phyloP scores from a whole-genome alignment of 1,140 invertebrate genomes.

The Leptoteleia sp. region DNA sequence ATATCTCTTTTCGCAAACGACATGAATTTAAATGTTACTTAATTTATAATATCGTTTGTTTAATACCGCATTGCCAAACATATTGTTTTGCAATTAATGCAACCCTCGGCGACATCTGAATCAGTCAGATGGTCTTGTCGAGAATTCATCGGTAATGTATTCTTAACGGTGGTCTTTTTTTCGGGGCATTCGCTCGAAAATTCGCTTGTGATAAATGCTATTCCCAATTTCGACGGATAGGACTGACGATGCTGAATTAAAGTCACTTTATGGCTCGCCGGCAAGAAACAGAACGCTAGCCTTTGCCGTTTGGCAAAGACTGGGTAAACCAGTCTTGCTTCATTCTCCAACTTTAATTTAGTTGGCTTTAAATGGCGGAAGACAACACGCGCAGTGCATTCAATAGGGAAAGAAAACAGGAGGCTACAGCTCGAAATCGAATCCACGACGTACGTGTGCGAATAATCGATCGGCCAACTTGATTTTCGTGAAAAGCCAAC shows the following conservation, averaged over 20 bases:
- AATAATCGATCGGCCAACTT: slow-evolving; percentile 42
- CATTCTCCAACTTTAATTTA: slow-evolving; percentile 67
- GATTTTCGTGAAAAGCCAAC: slow-evolving; percentile 43
- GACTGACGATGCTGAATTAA: slow-evolving; percentile 62
- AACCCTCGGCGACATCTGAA: too few relatives aligned
- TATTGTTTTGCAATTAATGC: too few relatives aligned
- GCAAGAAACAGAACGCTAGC: slow-evolving; percentile 62
- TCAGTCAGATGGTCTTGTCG: neutral
- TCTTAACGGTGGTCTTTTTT: neutral
- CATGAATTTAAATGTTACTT: too few relatives aligned
- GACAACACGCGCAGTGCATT: slow-evolving; percentile 62
- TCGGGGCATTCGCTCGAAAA: neutral
- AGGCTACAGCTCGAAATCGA: slow-evolving; percentile 43
- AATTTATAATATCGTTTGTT: too few relatives aligned
- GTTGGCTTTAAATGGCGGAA: slow-evolving; percentile 67
- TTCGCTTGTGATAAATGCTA: slow-evolving; percentile 34
- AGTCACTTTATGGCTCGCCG: slow-evolving; percentile 53
- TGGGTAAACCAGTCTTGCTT: slow-evolving; percentile 64
- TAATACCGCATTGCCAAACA: too few relatives aligned
- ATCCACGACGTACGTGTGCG: slow-evolving; percentile 26
- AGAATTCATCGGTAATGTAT: slow-evolving; percentile 12
- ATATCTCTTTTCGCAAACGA: too few relatives aligned
- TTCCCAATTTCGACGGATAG: slow-evolving; percentile 44
- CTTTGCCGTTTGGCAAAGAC: slow-evolving; percentile 50
- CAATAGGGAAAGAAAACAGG: slow-evolving; percentile 55